Percentiles rank a stretch among this genome's conserved stretches.
Conservation (phyloP, 2,888 invertebrate genomes). For the Anthophora plumipes region DNA sequence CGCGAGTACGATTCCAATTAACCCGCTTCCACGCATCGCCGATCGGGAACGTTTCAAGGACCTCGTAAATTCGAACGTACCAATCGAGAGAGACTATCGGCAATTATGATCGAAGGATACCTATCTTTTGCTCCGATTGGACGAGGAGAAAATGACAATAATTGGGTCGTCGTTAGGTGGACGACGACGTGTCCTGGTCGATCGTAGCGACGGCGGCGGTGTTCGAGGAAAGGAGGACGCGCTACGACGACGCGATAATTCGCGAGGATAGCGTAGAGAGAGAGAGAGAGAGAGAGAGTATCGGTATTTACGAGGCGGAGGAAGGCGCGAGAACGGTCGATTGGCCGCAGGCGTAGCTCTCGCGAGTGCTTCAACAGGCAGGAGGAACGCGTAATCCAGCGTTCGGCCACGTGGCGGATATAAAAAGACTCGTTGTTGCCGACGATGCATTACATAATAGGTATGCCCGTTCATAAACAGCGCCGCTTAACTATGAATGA, state of each 20-base stretch:
- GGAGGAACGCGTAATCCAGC: constrained; percentile 43
- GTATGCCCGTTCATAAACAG: constrained; percentile 70
- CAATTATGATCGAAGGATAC: constrained; percentile 57
- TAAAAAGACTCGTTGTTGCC: constrained; percentile 70
- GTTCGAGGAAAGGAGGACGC: neutral
- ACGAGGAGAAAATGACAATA: constrained; percentile 21
- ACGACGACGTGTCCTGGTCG: too few relatives aligned
- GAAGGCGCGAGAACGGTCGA: constrained; percentile 12
- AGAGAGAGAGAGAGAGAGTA: neutral
- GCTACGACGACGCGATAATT: neutral
- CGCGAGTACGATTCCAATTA: constrained; percentile 75
- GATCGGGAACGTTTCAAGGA: constrained; percentile 73
- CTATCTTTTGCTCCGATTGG: constrained; percentile 13
- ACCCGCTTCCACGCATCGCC: constrained; percentile 75
- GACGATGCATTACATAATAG: constrained; percentile 71
- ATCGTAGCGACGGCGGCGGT: neutral
- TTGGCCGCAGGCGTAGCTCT: constrained; percentile 24
- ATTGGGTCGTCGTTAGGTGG: constrained; percentile 13
- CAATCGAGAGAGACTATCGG: constrained; percentile 46
- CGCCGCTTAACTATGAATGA: constrained; percentile 74
- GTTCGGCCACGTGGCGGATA: constrained; percentile 64
- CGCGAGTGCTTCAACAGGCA: constrained; percentile 3
- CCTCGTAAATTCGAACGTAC: constrained; percentile 55
- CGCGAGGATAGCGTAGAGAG: too few relatives aligned
- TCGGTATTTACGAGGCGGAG: neutral